These are phyloP conservation scores for western clawed frog (Xenopus tropicalis) DNA, from an alignment of 2,113 vertebrate genomes.

Conservation along the genomic window DNA sequence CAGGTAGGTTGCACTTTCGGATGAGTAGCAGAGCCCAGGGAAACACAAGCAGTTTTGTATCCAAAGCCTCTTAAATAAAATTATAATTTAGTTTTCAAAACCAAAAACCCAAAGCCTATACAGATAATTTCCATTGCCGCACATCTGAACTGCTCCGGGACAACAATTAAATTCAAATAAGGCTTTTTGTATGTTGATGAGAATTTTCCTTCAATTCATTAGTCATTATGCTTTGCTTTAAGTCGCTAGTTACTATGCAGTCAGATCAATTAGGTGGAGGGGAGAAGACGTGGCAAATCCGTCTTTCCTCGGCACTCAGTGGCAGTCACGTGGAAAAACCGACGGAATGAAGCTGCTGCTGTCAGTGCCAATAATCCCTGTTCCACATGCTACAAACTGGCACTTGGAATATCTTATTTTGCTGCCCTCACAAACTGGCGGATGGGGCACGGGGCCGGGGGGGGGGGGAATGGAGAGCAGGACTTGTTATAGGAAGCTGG, in stretches of 20 bases:
- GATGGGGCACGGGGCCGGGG: no score
- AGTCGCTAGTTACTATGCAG: slow-evolving; percentile 12
- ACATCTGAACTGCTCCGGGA: slow-evolving; percentile 40
- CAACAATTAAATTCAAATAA: slow-evolving; percentile 42
- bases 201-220: slow-evolving; percentile 38
- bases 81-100: background rate
- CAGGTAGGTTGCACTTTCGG: no score
- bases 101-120: slow-evolving; percentile 2
- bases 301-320: slow-evolving; percentile 3
- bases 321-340: background rate
- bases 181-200: slow-evolving; percentile 42
- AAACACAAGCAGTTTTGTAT: no score
- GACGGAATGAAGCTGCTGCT: background rate
- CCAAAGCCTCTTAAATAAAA: background rate
- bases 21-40: no score
- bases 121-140: slow-evolving; percentile 20
- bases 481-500: no score
- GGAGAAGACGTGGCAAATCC: background rate
- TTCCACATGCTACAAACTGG: background rate
- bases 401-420: no score
- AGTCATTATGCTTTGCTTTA: slow-evolving; percentile 34
- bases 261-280: slow-evolving; percentile 33
- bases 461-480: no score
- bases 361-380: background rate
- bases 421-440: no score